These are phyloP conservation scores for Chrysolina americana DNA, from an alignment of 2,888 invertebrate genomes.

Conservation along the genomic window DNA sequence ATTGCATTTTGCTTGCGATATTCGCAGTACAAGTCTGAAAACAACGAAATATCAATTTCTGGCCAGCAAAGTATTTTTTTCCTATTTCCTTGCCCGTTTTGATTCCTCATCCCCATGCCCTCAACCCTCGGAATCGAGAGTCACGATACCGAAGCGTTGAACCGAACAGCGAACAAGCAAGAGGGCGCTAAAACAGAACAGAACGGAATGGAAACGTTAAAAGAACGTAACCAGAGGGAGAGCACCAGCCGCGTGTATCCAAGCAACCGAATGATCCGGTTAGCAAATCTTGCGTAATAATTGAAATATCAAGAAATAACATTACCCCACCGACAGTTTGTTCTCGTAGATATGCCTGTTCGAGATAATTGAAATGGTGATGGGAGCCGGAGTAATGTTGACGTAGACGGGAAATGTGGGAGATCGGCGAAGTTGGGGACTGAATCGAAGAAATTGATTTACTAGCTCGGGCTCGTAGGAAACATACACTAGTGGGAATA, in stretches of 20 bases:
- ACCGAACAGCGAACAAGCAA: slow-evolving; percentile 19
- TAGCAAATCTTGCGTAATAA: slow-evolving; percentile 69
- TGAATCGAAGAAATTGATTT: not conserved
- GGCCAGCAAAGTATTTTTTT: too few species aligned
- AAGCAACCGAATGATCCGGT: slow-evolving; percentile 67
- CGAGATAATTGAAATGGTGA: slow-evolving; percentile 54
- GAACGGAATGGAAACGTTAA: slow-evolving; percentile 36
- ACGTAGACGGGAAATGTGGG: not conserved
- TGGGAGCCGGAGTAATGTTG: slow-evolving; percentile 19
- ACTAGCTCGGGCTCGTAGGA: not conserved
- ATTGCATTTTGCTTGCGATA: too few species aligned
- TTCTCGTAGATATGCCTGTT: slow-evolving; percentile 49
- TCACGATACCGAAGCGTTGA: slow-evolving; percentile 20
- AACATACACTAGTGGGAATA: too few species aligned
- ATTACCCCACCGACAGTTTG: slow-evolving; percentile 51
- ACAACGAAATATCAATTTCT: too few species aligned
- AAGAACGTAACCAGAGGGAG: slow-evolving; percentile 30
- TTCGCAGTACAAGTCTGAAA: too few species aligned
- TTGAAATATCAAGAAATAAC: slow-evolving; percentile 66
- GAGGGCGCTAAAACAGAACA: slow-evolving; percentile 34
- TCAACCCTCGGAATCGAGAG: slow-evolving; percentile 9
- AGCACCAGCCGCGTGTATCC: slow-evolving; percentile 57
- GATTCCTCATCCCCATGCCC: not conserved
- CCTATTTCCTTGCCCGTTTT: not conserved
- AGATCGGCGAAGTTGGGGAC: not conserved